A percentile compares a stretch with the other conserved stretches of the same genome.
phyloP scores from a whole-genome alignment of 2,113 vertebrate species.

The Ptyas mucosa region DNA sequence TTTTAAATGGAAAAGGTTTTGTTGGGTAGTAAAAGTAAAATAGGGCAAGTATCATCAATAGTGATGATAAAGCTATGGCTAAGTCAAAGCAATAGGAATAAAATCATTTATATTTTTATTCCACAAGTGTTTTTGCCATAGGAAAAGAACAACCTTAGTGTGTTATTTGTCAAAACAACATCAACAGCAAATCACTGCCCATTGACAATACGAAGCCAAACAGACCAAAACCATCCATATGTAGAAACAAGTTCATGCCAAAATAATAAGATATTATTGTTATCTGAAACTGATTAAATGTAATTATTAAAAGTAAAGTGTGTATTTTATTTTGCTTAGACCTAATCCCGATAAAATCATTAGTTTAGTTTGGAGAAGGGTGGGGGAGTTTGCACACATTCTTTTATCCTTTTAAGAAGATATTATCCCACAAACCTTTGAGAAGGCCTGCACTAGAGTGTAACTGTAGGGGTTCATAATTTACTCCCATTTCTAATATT shows the following conservation, averaged over 20 bases:
- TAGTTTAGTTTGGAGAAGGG: background rate
- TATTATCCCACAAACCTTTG: background rate
- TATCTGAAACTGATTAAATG: background rate
- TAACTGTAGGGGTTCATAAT: background rate
- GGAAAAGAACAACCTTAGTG: background rate
- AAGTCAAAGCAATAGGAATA: background rate
- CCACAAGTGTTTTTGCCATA: background rate
- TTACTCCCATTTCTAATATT: background rate
- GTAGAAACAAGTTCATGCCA: background rate
- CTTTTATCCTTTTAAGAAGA: background rate
- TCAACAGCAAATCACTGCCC: background rate
- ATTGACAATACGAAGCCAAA: background rate
- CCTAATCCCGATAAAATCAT: background rate
- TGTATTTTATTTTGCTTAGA: background rate
- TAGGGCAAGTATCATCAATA: background rate
- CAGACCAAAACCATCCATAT: background rate
- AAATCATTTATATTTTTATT: background rate
- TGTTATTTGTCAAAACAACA: background rate
- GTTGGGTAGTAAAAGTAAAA: background rate
- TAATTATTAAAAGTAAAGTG: background rate
- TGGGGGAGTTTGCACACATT: background rate
- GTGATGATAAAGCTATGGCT: background rate
- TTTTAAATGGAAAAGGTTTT: background rate
- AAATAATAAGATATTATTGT: background rate
- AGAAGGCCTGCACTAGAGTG: background rate